A percentile compares a stretch with the other conserved stretches of the same genome.
These are phyloP conservation scores for Lasioglossum marginatum DNA, from an alignment of 2,888 invertebrate genomes.

Conservation along the genomic window DNA sequence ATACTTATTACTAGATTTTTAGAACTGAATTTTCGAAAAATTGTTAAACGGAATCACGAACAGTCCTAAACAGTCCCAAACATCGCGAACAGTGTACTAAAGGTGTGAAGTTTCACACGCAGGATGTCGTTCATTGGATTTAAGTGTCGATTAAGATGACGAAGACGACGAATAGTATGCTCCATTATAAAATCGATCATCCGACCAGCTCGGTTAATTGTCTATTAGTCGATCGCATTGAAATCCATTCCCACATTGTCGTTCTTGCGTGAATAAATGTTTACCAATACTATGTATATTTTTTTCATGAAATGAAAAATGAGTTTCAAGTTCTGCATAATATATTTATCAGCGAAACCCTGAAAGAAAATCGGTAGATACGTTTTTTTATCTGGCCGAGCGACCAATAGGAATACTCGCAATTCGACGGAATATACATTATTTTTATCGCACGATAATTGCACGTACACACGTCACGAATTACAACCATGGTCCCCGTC, in stretches of 20 bases:
- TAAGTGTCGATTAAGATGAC: background rate
- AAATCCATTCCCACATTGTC: background rate
- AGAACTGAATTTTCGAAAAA: too few species aligned
- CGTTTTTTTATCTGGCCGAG: background rate
- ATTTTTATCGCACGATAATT: constrained; percentile 10
- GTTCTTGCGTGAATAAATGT: background rate
- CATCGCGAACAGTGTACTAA: background rate
- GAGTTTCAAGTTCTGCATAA: too few species aligned
- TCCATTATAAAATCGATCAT: background rate
- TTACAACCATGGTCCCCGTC: background rate
- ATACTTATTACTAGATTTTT: too few species aligned
- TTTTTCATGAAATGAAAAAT: background rate
- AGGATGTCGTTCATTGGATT: background rate
- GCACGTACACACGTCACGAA: background rate
- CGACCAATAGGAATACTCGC: background rate
- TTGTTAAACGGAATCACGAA: too few species aligned
- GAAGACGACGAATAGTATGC: background rate
- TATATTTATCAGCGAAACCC: background rate
- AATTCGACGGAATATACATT: background rate
- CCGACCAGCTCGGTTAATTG: background rate
- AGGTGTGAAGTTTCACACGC: background rate
- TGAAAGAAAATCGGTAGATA: constrained; percentile 1
- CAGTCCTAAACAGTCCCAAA: background rate
- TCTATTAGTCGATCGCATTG: background rate
- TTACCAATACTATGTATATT: background rate